Evolutionary conservation across 1,140 invertebrate species (phyloP), one percentile per base, ranked within the genome.

Genomic region (Saccostrea echinata): DNA sequence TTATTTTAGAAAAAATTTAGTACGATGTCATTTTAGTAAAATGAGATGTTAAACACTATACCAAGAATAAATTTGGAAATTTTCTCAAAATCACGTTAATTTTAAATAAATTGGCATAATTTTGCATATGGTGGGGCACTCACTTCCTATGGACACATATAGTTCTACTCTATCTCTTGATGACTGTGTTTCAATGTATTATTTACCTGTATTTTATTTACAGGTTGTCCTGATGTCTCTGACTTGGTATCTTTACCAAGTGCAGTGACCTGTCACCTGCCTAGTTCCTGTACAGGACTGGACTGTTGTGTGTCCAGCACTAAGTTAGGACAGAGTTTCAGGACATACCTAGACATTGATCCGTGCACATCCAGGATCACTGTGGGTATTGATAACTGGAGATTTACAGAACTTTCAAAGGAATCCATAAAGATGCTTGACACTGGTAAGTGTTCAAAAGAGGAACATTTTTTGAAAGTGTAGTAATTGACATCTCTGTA

Each of bases 311-410:
- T 57, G 13, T 33, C 27, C 12, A 53, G 51, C 18, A 57, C 2
- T 24, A 57, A 55, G n/a, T 9, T 84, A 18, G 83, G 55, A 21
- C 35, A 33, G 51, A 53, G 18, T 12, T 84, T 84, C 27, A 55
- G 83, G 55, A 27, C 52, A 0, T 84, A 57, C 53, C 18, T 84
- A 55, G 30, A 55, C 3, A 18, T 84, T 33, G 83, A 84, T 52
- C 51, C 83, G 6, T 84, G 83, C 27, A 53, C 53, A 30, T 57
- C 18, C 43, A 18, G 24, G 16, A 24, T 84, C 51, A 55, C 13
- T 61, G 55, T 84, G 6, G 83, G 83, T 33, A 84, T 84, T 57
- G 83, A 84, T 27, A 27, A 57, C 30, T 84, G 51, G 83, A 33
- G 9, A n/a, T 52, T 53, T 82, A 82, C 81, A 51, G 52, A 82